phyloP scores from a whole-genome alignment of 2,113 vertebrate genomes.

The Toxotes chatareus region DNA sequence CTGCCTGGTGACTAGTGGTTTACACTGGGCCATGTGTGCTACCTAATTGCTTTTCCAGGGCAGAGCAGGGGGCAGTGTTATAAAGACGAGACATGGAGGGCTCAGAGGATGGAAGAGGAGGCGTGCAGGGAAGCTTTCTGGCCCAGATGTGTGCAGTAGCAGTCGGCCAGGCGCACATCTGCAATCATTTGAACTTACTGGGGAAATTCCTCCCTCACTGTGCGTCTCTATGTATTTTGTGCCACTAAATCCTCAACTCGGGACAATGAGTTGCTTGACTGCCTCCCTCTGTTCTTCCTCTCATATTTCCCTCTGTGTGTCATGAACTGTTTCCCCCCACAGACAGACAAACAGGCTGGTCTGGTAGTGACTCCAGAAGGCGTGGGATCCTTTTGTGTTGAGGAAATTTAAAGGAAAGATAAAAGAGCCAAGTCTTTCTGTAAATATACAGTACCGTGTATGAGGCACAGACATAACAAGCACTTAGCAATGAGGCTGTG shows the following conservation, averaged over 20 bases:
- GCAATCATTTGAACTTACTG: slow-evolving; percentile 74
- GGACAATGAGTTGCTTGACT: slow-evolving; percentile 70
- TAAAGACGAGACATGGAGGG: slow-evolving; percentile 36
- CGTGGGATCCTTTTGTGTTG: slow-evolving; percentile 59
- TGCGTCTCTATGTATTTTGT: slow-evolving; percentile 43
- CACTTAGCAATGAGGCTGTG: slow-evolving; percentile 25
- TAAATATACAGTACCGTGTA: slow-evolving; percentile 50
- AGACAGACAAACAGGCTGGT: slow-evolving; percentile 65
- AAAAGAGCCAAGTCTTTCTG: slow-evolving; percentile 42
- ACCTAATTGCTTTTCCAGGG: slow-evolving; percentile 76
- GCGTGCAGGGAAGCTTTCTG: slow-evolving; percentile 39
- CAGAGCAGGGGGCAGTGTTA: slow-evolving; percentile 45
- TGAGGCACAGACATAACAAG: slow-evolving; percentile 66
- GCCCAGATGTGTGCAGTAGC: slow-evolving; percentile 79
- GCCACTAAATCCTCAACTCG: slow-evolving; percentile 49
- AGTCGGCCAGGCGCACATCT: slow-evolving; percentile 77
- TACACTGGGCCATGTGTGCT: slow-evolving; percentile 50
- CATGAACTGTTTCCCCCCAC: slow-evolving; percentile 56
- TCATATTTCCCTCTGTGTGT: slow-evolving; percentile 65
- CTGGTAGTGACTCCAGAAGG: slow-evolving; percentile 42
- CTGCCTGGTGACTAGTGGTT: slow-evolving; percentile 45
- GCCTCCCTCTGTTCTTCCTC: slow-evolving; percentile 62
- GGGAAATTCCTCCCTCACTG: slow-evolving; percentile 78
- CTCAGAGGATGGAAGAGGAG: slow-evolving; percentile 38
- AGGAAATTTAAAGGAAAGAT: slow-evolving; percentile 54